Conservation (phyloP, 2,888 invertebrate genomes). For the Machimus rusticus region DNA sequence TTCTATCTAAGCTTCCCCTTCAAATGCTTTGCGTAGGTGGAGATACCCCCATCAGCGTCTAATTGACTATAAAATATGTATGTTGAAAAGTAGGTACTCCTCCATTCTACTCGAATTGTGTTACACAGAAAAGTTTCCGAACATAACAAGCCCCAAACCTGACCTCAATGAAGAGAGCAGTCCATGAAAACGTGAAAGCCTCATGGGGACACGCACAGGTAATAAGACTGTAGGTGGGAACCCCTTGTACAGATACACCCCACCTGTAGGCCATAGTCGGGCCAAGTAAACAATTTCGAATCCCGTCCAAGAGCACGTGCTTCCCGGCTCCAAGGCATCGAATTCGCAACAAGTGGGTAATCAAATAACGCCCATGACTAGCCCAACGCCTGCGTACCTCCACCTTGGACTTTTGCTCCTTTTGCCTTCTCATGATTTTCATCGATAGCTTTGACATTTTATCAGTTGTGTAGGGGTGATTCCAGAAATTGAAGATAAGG, state of each 20-base stretch:
- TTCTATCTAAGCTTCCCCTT: neutral
- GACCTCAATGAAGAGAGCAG: neutral
- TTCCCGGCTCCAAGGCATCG: neutral
- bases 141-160: neutral
- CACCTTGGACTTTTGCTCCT: neutral
- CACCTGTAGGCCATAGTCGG: neutral
- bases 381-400: neutral
- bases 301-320: neutral
- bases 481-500: constrained; percentile 1
- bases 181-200: neutral
- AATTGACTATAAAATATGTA: neutral
- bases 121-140: neutral
- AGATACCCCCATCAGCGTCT: neutral
- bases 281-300: neutral
- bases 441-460: constrained; percentile 34
- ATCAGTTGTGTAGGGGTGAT: constrained; percentile 14
- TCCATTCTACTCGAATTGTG: neutral
- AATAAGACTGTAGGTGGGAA: neutral
- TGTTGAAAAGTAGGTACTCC: neutral
- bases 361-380: constrained; percentile 19
- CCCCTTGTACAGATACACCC: neutral
- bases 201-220: neutral
- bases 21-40: neutral
- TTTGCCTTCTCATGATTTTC: neutral
- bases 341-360: constrained; percentile 26